Evolutionary conservation across 1,140 invertebrate species (phyloP).

Genomic region (Ephestia elutella): DNA sequence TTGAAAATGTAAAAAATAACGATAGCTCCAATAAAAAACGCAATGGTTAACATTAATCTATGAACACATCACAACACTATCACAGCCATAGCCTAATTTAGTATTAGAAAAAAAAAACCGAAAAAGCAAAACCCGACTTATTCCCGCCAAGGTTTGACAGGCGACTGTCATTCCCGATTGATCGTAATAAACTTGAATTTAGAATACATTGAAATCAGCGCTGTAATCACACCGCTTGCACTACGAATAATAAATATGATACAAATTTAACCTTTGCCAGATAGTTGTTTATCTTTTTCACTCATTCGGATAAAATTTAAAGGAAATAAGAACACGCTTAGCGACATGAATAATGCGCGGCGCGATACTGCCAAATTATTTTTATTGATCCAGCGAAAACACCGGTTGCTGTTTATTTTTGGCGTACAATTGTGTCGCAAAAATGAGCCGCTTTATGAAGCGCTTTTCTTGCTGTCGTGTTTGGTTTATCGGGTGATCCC

Average conservation of each 20-base stretch:
- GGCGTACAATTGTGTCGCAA: neutral
- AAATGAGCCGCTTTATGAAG: neutral
- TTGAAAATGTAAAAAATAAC: slow-evolving; percentile 35
- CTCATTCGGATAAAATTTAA: neutral
- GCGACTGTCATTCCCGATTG: slow-evolving; percentile 29
- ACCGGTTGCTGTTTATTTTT: neutral
- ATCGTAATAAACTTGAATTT: slow-evolving; percentile 17
- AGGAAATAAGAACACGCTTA: neutral
- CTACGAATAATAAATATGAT: neutral
- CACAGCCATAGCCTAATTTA: slow-evolving; percentile 15
- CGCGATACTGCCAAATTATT: slow-evolving; percentile 6
- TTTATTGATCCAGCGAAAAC: slow-evolving; percentile 5
- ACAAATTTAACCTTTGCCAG: slow-evolving; percentile 4
- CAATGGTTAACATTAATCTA: slow-evolving; percentile 43
- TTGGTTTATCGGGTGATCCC: slow-evolving; percentile 5
- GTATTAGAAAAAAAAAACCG: slow-evolving; percentile 23
- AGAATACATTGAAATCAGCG: neutral
- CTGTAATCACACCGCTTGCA: slow-evolving; percentile 3
- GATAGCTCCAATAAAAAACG: slow-evolving; percentile 33
- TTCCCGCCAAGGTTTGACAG: slow-evolving; percentile 47
- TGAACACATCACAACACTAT: slow-evolving; percentile 45
- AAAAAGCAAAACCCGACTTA: slow-evolving; percentile 29
- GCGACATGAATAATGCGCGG: neutral
- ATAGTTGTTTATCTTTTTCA: neutral
- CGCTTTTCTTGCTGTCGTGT: neutral